Evolutionary conservation across 2,797 vertebrate genomes (phyloP).

Genomic region (Acestrorhynchus altus): DNA sequence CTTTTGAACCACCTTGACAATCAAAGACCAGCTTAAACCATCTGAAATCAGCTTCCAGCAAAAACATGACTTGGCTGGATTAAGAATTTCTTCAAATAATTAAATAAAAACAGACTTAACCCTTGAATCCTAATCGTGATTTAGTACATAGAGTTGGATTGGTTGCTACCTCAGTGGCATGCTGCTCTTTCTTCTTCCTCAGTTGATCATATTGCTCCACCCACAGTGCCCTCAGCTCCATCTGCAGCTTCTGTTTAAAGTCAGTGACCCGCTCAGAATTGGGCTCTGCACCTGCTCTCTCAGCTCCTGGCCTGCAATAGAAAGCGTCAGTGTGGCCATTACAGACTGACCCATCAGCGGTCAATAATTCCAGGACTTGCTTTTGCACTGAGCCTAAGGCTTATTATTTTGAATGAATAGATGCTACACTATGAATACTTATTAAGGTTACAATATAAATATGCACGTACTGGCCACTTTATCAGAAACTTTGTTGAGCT

Average conservation of each 20-base stretch:
- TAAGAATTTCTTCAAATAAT: background rate
- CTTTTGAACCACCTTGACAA: no score
- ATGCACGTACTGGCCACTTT: no score
- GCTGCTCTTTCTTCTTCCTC: slow-evolving; percentile 89
- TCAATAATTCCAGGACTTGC: background rate
- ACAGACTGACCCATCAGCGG: background rate
- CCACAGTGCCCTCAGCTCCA: slow-evolving; percentile 80
- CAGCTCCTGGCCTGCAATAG: slow-evolving; percentile 62
- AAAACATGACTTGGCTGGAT: no score
- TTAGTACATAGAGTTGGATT: background rate
- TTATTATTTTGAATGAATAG: no score
- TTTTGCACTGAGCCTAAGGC: background rate
- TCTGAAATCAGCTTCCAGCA: no score
- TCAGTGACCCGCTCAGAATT: slow-evolving; percentile 73
- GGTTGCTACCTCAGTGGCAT: slow-evolving; percentile 81
- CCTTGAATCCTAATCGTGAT: background rate
- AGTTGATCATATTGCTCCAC: slow-evolving; percentile 79
- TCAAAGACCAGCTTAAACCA: no score
- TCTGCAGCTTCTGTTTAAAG: slow-evolving; percentile 83
- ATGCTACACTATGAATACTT: no score
- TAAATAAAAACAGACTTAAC: no score
- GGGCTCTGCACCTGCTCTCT: slow-evolving; percentile 42
- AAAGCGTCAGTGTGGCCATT: background rate
- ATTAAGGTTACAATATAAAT: no score
- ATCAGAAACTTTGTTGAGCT: no score